Evolutionary conservation across 1,140 invertebrate genomes (phyloP), one percentile per base, ranked within the genome.

Genomic region (Campodea augens): DNA sequence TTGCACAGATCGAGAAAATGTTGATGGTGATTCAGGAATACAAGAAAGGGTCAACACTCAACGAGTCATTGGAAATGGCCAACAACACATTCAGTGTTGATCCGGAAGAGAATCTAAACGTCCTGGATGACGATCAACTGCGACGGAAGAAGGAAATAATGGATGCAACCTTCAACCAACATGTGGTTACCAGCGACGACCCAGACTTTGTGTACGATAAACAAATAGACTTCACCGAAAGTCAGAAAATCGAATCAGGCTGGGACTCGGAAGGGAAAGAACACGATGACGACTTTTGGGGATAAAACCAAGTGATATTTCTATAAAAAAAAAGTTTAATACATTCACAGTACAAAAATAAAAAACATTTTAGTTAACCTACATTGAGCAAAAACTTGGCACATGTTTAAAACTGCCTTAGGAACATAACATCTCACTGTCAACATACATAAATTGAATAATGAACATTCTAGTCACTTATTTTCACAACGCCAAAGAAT

Each of bases 81-180:
- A 43, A 47, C 5, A 48, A 51, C 37, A 57, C 59, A 43, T 60
- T 54, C 46, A 48, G 46, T 12, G 54, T 68, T 15, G 57, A 66
- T 52, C 60, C 65, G 2, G 55, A 69, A 2, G 61, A 69, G 52
- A 63, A 69, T 51, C 50, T 69, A n/a, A 69, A 69, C 47, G 62
- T 60, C 50, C 50, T 65, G 0, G 63, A 63, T 45, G 60, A 62
- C 23, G 57, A 59, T 12, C 54, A 51, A 5, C 46, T 69, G 12
- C 50, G 55, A 27, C 51, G 58, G 19, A 69, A 67, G 48, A 69
- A 69, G 47, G 55, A 62, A 21, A 46, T 60, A 1, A 69, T 69
- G 67, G 57, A 67, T 36, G 27, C 53, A 41, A 59, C 54, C 12
- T 69, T 66, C 55, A 56, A 61, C 46, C 62, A 60, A 38, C 63